Conservation (phyloP, 2,113 vertebrate species). For the Pterocles burchelli region DNA sequence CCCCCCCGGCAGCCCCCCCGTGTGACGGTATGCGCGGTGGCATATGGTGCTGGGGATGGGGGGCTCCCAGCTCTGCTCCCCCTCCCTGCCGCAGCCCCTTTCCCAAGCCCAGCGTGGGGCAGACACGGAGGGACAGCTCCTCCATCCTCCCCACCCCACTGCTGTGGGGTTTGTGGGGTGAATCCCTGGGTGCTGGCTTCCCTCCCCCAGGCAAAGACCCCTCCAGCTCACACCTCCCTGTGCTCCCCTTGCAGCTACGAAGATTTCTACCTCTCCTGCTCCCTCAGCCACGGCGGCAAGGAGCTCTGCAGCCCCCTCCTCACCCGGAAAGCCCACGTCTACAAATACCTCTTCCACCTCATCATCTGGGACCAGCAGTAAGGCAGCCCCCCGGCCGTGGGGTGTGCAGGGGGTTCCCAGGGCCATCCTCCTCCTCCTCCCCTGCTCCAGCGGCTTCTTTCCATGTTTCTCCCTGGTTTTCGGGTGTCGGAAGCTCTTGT, state of each 20-base stretch:
- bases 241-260: constrained; percentile 83
- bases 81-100: neutral
- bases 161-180: neutral
- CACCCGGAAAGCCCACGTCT: constrained; percentile 88
- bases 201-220: neutral
- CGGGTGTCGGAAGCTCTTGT: neutral
- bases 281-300: constrained; percentile 90
- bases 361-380: constrained; percentile 98
- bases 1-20: constrained; percentile 42
- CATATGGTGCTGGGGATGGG: constrained; percentile 62
- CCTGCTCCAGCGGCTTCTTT: neutral
- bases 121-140: neutral
- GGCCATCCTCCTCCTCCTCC: neutral
- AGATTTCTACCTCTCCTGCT: constrained; percentile 97
- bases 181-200: rapidly evolving
- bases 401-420: neutral
- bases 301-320: constrained; percentile 92
- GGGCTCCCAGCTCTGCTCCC: neutral
- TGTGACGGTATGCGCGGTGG: constrained; percentile 68
- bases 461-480: neutral
- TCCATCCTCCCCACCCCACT: neutral
- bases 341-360: constrained; percentile 97
- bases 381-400: neutral
- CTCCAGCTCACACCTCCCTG: rapidly evolving
- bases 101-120: neutral